Evolutionary conservation across 2,888 invertebrate species (phyloP), one percentile per base, ranked within the genome.

Genomic region (Drosophila meridiana): DNA sequence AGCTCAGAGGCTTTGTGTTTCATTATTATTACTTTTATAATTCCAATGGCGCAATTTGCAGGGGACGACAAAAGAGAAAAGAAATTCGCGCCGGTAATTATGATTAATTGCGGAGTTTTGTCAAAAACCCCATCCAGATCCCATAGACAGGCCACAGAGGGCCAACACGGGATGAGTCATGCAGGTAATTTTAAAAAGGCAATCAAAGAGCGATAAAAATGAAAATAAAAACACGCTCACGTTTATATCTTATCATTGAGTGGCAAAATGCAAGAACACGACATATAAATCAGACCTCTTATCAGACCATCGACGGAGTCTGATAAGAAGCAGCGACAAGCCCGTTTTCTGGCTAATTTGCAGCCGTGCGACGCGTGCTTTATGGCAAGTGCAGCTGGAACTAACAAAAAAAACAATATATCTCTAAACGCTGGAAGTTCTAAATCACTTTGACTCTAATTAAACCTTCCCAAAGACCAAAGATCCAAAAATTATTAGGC

Each of bases 401-500:
- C 36, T 5, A 55, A 77, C 14, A 60, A 40, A 60, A 76, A 59
- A 56, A 57, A 38, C 3, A 13, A 34, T 3, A 5, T 14, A 64
- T n/a, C 59, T 20, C 20, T 20, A 20, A 20, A 20, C 34, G 59
- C 64, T 62, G 43, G 40, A 6, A 38, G 5, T 70, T 75, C 81
- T 71, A 65, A 63, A 72, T 71, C 75, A 71, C 79, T 73, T 58
- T 77, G 72, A 69, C 53, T 70, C 66, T 76, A 64, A 82, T 83
- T 71, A 73, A 71, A 66, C 68, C 47, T 28, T 13, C 30, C 14
- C 48, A 30, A 30, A 40, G 40, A 20, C 20, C 20, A 20, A 11
- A 32, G 60, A 40, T 20, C 32, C 53, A 60, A 61, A 55, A 78
- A 76, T 87, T 87, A 87, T 87, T 87, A 89, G 87, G 87, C 89